Percentiles rank a stretch among this genome's conserved stretches.
phyloP scores from a whole-genome alignment of 1,140 invertebrate species.

The Bombus waltoni region DNA sequence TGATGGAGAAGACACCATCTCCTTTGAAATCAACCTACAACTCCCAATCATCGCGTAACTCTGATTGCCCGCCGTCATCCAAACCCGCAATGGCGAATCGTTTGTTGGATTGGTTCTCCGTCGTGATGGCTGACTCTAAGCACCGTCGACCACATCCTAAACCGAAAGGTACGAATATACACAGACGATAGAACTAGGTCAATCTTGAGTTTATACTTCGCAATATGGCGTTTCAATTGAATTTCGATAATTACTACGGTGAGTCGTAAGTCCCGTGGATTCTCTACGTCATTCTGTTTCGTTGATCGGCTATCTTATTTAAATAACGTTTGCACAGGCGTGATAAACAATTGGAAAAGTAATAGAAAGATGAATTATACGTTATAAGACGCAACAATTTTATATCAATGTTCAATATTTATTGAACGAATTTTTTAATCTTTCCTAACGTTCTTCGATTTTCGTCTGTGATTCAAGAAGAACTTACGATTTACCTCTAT shows the following conservation, averaged over 20 bases:
- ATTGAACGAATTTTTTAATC: neutral
- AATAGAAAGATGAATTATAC: neutral
- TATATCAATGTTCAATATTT: neutral
- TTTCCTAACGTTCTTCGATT: neutral
- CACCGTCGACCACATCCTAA: conserved; percentile 83
- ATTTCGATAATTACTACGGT: neutral
- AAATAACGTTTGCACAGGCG: neutral
- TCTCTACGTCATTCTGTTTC: neutral
- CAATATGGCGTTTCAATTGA: neutral
- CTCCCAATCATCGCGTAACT: conserved; percentile 69
- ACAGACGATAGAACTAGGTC: neutral
- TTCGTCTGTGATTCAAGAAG: neutral
- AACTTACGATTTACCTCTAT: neutral
- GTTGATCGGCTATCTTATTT: neutral
- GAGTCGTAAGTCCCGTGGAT: neutral
- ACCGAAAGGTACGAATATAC: conserved; percentile 82
- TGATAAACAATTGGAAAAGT: neutral
- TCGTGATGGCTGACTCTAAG: conserved; percentile 92
- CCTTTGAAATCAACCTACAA: conserved; percentile 72
- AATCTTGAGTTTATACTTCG: neutral
- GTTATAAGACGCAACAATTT: neutral
- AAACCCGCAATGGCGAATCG: conserved; percentile 94
- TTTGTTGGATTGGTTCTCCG: conserved; percentile 96
- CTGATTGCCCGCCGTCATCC: conserved; percentile 86
- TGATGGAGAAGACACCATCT: conserved; percentile 84